These are phyloP conservation scores for Cremastobaeus sp. DNA, from an alignment of 2,888 invertebrate species.

Conservation along the genomic window DNA sequence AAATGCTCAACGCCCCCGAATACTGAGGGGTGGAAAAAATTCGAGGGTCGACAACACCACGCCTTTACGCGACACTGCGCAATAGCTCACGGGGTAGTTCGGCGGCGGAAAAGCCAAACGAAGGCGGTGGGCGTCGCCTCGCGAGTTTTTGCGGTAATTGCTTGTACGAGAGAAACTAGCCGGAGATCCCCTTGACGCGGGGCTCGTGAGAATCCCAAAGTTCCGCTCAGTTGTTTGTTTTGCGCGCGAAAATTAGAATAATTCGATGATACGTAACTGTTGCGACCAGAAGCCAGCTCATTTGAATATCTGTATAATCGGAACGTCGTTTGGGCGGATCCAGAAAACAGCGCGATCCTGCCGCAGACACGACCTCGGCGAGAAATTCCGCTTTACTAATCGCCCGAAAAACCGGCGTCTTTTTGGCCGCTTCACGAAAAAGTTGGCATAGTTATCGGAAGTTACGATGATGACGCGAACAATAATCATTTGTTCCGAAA, in stretches of 20 bases:
- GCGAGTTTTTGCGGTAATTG: conserved; percentile 39
- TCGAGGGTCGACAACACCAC: conserved; percentile 44
- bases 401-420: conserved; percentile 64
- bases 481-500: not conserved
- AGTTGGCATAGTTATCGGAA: conserved; percentile 16
- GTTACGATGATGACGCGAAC: conserved; percentile 7
- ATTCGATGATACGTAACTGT: conserved; percentile 78
- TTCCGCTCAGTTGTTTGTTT: conserved; percentile 66
- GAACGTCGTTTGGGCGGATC: conserved; percentile 78
- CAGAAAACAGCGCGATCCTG: conserved; percentile 72
- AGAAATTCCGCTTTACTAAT: conserved; percentile 62
- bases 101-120: conserved; percentile 23
- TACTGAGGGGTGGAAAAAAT: conserved; percentile 31
- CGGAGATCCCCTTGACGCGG: conserved; percentile 17
- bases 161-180: conserved; percentile 12
- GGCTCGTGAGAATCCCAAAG: conserved; percentile 46
- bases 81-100: conserved; percentile 41
- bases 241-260: conserved; percentile 77
- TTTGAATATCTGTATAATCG: conserved; percentile 78
- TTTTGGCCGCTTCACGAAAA: conserved; percentile 36
- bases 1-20: conserved; percentile 35
- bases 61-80: conserved; percentile 46
- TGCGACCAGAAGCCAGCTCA: conserved; percentile 74
- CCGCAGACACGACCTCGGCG: conserved; percentile 70
- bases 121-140: conserved; percentile 50